phyloP scores from a whole-genome alignment of 2,113 vertebrate species.

The Scolopax mira region DNA sequence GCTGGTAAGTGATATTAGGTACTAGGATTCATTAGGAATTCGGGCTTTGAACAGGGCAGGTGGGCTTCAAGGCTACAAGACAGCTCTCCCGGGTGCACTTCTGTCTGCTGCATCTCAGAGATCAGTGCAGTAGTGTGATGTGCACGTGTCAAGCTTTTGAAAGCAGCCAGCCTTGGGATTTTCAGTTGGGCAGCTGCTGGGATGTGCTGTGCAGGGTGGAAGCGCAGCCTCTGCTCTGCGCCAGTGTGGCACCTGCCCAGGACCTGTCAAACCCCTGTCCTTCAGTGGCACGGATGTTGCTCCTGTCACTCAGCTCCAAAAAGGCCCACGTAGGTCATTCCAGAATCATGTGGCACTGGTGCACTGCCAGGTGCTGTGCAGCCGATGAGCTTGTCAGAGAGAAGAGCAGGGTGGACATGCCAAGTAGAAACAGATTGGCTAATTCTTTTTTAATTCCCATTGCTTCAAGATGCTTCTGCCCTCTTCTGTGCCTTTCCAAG shows the following conservation, averaged over 20 bases:
- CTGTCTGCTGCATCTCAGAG: background rate
- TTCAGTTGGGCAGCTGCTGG: background rate
- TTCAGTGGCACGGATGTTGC: background rate
- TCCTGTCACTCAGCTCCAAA: slow-evolving; percentile 4
- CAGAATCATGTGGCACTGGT: background rate
- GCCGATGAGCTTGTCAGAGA: background rate
- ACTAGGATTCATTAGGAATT: background rate
- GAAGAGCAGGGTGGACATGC: background rate
- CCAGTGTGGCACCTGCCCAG: background rate
- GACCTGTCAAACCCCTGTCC: background rate
- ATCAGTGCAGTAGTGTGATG: background rate
- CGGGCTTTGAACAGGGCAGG: background rate
- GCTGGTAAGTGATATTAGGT: background rate
- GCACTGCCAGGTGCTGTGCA: background rate
- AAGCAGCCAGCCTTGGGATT: background rate
- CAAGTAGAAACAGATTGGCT: background rate
- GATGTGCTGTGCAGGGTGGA: accelerated
- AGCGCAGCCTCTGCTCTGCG: background rate
- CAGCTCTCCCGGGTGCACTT: background rate
- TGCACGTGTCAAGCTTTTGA: background rate
- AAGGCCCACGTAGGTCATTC: background rate
- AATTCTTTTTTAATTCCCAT: background rate
- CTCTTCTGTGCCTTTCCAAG: background rate
- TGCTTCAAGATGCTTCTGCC: background rate
- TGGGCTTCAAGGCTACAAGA: background rate